A percentile compares a stretch with the other conserved stretches of the same genome.
phyloP scores from a whole-genome alignment of 2,113 vertebrate species.

The Diphyllodes magnificus region DNA sequence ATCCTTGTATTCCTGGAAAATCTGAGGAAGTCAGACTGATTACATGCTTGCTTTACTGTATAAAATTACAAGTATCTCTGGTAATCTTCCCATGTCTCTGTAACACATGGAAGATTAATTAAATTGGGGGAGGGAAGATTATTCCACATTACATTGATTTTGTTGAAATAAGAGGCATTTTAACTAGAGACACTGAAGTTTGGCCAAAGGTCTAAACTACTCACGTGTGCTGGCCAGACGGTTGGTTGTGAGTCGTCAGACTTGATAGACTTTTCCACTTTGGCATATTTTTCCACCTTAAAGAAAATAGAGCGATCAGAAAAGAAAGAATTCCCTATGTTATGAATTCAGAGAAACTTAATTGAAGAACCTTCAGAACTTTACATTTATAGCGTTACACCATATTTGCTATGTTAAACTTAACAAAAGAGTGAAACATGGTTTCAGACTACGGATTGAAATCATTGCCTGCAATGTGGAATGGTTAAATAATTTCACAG shows the following conservation, averaged over 20 bases:
- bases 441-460: not conserved
- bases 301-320: conserved; percentile 4
- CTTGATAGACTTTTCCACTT: conserved; percentile 92
- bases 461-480: not conserved
- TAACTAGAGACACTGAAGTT: not conserved
- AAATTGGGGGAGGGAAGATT: not conserved
- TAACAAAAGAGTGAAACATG: not conserved
- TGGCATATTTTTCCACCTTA: conserved; percentile 96
- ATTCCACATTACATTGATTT: not conserved
- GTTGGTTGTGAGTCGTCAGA: conserved; percentile 88
- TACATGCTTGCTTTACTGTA: not conserved
- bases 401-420: not conserved
- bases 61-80: not conserved
- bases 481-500: not conserved
- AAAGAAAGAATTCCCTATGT: not conserved
- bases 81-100: not conserved
- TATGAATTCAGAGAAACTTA: not conserved
- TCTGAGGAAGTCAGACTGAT: not conserved
- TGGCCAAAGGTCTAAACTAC: conserved; percentile 27
- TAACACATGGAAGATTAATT: not conserved
- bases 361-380: not conserved
- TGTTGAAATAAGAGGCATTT: not conserved
- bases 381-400: not conserved
- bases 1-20: not conserved
- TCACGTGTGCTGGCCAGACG: conserved; percentile 94